Conservation (phyloP, 2,888 invertebrate genomes). For the Thyatira batis region DNA sequence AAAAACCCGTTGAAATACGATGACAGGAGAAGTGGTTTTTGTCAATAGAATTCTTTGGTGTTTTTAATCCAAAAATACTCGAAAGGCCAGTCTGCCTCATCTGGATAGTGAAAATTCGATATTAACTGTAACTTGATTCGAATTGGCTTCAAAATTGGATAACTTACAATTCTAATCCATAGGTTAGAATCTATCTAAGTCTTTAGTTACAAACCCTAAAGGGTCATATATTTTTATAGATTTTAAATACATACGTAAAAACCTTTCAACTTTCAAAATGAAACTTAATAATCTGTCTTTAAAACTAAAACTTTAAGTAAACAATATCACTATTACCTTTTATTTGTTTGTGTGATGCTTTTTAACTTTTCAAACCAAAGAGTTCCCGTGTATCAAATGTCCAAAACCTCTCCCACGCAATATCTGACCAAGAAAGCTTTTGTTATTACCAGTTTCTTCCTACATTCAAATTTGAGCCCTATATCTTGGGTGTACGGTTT, state of each 20-base stretch:
- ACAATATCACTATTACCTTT: constrained; percentile 44
- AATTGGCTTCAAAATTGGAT: too few species aligned
- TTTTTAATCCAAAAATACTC: not conserved
- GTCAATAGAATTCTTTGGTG: constrained; percentile 14
- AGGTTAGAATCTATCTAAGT: too few species aligned
- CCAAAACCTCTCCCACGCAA: constrained; percentile 54
- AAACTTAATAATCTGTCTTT: constrained; percentile 35
- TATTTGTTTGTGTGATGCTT: constrained; percentile 53
- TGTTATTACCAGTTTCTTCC: constrained; percentile 4
- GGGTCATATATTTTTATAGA: too few species aligned
- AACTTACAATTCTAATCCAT: too few species aligned
- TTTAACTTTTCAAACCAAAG: constrained; percentile 43
- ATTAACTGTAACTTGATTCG: not conserved
- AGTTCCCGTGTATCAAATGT: constrained; percentile 63
- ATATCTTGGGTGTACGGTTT: constrained; percentile 7
- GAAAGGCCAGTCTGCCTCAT: not conserved
- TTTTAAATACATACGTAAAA: too few species aligned
- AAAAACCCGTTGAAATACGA: constrained; percentile 31
- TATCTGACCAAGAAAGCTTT: constrained; percentile 14
- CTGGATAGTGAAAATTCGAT: too few species aligned
- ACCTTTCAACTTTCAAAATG: constrained; percentile 17
- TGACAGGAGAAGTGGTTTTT: constrained; percentile 27
- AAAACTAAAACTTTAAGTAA: constrained; percentile 24
- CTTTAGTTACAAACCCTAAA: too few species aligned
- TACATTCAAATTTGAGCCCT: constrained; percentile 14